phyloP scores from a whole-genome alignment of 1,140 invertebrate genomes.

The Drosophila busckii region DNA sequence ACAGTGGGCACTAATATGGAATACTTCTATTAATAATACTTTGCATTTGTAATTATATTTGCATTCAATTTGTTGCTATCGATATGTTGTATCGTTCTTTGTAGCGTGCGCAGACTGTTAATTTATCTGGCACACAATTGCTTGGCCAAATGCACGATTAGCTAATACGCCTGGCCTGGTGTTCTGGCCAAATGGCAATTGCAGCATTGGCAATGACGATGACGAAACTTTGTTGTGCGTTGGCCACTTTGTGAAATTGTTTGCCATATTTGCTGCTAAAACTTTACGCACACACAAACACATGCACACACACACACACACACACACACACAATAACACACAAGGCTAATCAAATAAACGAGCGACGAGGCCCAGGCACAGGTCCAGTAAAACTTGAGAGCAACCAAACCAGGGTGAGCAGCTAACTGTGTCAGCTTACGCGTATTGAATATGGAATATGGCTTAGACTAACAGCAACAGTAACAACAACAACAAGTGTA shows the following conservation, averaged over 20 bases:
- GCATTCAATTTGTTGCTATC: no score
- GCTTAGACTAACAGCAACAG: conserved; percentile 22
- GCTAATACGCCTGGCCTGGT: no score
- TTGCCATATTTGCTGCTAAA: conserved; percentile 71
- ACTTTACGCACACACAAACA: conserved; percentile 41
- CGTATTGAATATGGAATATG: conserved; percentile 53
- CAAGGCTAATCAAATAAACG: conserved; percentile 67
- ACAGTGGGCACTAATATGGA: no score
- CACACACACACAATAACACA: background rate
- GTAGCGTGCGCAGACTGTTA: no score
- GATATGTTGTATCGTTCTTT: no score
- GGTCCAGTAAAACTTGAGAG: conserved; percentile 19
- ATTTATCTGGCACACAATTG: no score
- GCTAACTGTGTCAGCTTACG: conserved; percentile 7
- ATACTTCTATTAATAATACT: no score
- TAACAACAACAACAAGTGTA: conserved; percentile 32
- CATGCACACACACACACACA: conserved; percentile 14
- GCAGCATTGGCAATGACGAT: conserved; percentile 42
- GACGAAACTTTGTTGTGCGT: conserved; percentile 58
- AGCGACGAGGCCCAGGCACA: conserved; percentile 30
- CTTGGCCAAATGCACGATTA: conserved; percentile 43
- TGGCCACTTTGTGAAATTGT: conserved; percentile 73
- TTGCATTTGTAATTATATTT: no score
- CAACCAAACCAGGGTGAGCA: background rate
- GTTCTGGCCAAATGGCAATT: no score